Conservation (phyloP, 2,888 invertebrate genomes). For the Noctuana brunneofusca region DNA sequence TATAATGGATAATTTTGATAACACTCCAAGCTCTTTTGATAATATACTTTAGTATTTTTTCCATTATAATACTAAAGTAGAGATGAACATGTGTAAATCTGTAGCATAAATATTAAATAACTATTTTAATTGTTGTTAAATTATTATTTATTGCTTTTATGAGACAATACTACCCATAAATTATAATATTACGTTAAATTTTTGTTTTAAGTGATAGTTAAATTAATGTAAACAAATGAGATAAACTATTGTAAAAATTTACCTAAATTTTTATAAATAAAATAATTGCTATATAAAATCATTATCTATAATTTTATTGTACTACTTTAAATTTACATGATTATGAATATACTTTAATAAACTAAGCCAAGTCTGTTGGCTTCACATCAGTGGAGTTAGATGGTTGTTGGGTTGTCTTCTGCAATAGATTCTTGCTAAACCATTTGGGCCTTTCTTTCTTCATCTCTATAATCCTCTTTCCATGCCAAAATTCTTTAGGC, state of each 20-base stretch:
- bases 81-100: too few relatives aligned
- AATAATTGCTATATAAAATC: not conserved
- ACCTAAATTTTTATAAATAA: not conserved
- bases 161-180: too few relatives aligned
- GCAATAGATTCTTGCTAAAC: constrained; percentile 93
- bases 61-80: not conserved
- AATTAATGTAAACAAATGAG: too few relatives aligned
- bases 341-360: not conserved
- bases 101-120: not conserved
- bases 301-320: not conserved
- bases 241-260: not conserved
- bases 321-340: not conserved
- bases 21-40: constrained; percentile 70
- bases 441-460: constrained; percentile 92
- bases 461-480: constrained; percentile 93
- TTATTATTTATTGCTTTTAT: too few relatives aligned
- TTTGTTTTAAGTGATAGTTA: too few relatives aligned
- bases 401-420: constrained; percentile 88
- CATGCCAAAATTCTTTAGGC: constrained; percentile 84
- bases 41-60: constrained; percentile 52
- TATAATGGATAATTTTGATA: constrained; percentile 79
- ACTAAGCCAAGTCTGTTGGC: constrained; percentile 87
- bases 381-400: constrained; percentile 88
- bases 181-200: too few relatives aligned
- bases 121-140: not conserved